Base-by-base conservation (phyloP, 1,140 invertebrate species). In the Tetranychus urticae region DNA sequence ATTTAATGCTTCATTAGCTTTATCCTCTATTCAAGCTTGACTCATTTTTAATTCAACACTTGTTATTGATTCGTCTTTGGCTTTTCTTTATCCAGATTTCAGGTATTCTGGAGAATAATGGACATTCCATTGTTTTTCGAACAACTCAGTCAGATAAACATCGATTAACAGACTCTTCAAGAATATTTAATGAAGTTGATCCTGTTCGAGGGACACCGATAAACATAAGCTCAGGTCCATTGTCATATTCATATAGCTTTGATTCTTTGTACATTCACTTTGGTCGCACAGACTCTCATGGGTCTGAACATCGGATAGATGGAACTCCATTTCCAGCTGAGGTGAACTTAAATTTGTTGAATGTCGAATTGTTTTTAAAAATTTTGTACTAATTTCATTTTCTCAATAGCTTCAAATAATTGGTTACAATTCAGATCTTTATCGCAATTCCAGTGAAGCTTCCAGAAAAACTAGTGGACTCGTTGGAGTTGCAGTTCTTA, bases 241-340 rank as follows among this genome's bases (percentile, higher is more conserved):
- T 94, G 33, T 89, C 88, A 58, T 97, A 97, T 75, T 86, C 84
- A 65, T 97, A 94, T 75, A 85, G 88, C 71, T 88, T 91, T 67
- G 84, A 90, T 69, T 86, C 91, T 71, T 86, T 97, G 68, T 89
- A 92, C 72, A 85, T 94, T 68, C 90, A 96, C 72, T 96, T 91
- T 70, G 90, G 90, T 31, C 79, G 81, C 59, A 82, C 84, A 52
- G 85, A 92, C 68, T 80, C 80, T 66, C 77, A 82, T 63, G 91
- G 91, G 2, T 94, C 89, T 0, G 91, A 96, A 72, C 91, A 97
- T 74, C 83, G 81, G 61, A 86, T 97, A 61, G 85, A 91, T 65
- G 85, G 88, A 59, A 85, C 90, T 66, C 80, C 86, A 36, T 97
- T 94, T 75, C 90, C 91, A 33, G 89, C 85, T 48, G 91, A 96